Conservation (phyloP, 2,797 vertebrate species). For the Hyperoplus lanceolatus region DNA sequence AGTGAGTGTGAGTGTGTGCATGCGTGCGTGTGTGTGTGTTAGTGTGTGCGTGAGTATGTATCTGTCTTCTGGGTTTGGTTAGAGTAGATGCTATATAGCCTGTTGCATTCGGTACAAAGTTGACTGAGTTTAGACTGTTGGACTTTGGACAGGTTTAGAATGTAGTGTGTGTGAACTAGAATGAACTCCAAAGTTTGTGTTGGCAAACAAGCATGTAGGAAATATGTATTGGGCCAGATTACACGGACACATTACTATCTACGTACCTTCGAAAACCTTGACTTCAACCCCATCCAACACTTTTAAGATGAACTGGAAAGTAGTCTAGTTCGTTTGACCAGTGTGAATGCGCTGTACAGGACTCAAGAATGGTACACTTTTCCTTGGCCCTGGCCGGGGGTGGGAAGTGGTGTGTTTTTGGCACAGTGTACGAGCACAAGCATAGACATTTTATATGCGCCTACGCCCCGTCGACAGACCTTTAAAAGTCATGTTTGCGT, state of each 20-base stretch:
- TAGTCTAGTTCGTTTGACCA: no score
- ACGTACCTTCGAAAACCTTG: not conserved
- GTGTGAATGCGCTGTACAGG: no score
- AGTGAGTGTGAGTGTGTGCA: no score
- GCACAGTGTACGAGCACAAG: no score
- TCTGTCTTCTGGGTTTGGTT: constrained; percentile 35
- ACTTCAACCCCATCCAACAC: constrained; percentile 5
- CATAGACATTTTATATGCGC: no score
- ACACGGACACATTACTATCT: not conserved
- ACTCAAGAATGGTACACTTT: no score
- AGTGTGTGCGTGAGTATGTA: no score
- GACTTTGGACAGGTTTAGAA: constrained; percentile 3
- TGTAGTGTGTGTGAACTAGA: not conserved
- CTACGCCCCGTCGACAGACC: no score
- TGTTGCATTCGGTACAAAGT: not conserved
- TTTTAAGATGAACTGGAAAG: not conserved
- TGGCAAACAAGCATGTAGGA: not conserved
- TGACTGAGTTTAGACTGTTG: constrained; percentile 7
- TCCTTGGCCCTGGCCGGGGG: no score
- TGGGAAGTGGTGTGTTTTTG: no score
- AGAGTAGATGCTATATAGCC: constrained; percentile 26
- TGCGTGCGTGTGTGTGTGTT: no score
- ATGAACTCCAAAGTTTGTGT: not conserved
- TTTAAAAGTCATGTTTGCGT: no score
- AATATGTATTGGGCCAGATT: not conserved